phyloP scores from a whole-genome alignment of 2,888 invertebrate genomes.

The Drosophila anomelani region DNA sequence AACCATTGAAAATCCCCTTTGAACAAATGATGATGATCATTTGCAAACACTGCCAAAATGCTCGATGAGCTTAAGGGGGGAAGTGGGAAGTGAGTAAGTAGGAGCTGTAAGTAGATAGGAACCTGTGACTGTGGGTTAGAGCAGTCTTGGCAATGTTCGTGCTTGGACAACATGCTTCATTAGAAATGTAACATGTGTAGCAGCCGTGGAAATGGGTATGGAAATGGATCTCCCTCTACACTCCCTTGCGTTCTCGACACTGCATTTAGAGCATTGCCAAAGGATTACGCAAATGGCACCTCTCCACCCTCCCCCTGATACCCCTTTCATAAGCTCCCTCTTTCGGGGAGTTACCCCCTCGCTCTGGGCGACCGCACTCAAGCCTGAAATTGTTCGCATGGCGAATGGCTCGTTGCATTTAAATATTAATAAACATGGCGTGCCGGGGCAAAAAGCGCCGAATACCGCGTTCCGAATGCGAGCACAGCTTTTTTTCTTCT shows the following conservation, averaged over 20 bases:
- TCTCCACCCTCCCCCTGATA: not conserved
- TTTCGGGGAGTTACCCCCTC: not conserved
- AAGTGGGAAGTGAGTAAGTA: not conserved
- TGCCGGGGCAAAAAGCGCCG: slow-evolving; percentile 72
- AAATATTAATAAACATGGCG: slow-evolving; percentile 81
- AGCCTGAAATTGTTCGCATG: slow-evolving; percentile 74
- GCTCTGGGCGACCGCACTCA: slow-evolving; percentile 49
- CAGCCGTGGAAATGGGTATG: slow-evolving; percentile 8
- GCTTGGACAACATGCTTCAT: slow-evolving; percentile 68
- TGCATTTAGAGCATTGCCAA: slow-evolving; percentile 54
- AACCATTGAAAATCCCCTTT: slow-evolving; percentile 14
- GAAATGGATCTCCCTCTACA: not conserved
- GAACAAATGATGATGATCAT: slow-evolving; percentile 43
- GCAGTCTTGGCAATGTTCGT: slow-evolving; percentile 30
- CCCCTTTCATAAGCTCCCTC: not conserved
- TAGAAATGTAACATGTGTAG: slow-evolving; percentile 66
- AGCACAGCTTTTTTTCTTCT: slow-evolving; percentile 35
- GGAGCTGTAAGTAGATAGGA: not conserved
- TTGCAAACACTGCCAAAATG: slow-evolving; percentile 40
- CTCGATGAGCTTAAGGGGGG: slow-evolving; percentile 6
- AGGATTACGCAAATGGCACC: slow-evolving; percentile 71
- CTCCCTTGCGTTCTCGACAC: slow-evolving; percentile 21
- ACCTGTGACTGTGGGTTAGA: not conserved
- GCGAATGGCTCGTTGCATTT: slow-evolving; percentile 77
- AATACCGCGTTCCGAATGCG: slow-evolving; percentile 66